phyloP scores from a whole-genome alignment of 2,888 invertebrate genomes.

The Brachyopa scutellaris region DNA sequence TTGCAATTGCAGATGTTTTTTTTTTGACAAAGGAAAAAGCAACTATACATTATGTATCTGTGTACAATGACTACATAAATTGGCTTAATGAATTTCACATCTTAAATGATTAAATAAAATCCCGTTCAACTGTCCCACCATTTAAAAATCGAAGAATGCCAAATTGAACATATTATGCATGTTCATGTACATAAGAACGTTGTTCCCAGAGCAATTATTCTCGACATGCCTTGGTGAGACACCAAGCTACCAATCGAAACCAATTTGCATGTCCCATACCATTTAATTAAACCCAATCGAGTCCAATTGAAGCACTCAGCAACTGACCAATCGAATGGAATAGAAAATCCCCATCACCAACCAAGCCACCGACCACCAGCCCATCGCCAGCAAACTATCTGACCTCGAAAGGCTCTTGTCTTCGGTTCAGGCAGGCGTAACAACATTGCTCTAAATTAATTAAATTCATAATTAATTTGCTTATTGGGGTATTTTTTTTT shows the following conservation, averaged over 20 bases:
- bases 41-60: background rate
- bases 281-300: slow-evolving; percentile 69
- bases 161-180: no score
- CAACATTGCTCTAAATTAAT: slow-evolving; percentile 32
- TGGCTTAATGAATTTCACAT: slow-evolving; percentile 22
- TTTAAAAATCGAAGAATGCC: slow-evolving; percentile 14
- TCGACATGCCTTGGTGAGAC: no score
- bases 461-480: slow-evolving; percentile 42
- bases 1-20: background rate
- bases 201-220: slow-evolving; percentile 36
- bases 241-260: slow-evolving; percentile 51
- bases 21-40: no score
- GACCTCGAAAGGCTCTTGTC: slow-evolving; percentile 51
- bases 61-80: no score
- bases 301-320: slow-evolving; percentile 62
- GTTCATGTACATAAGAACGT: background rate
- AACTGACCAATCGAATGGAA: slow-evolving; percentile 18
- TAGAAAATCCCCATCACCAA: slow-evolving; percentile 19
- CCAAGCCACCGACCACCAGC: background rate
- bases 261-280: slow-evolving; percentile 57
- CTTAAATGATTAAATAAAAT: slow-evolving; percentile 31
- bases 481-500: slow-evolving; percentile 11
- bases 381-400: slow-evolving; percentile 8
- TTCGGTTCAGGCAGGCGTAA: slow-evolving; percentile 5
- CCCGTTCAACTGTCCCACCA: background rate